Conservation (phyloP, 2,888 invertebrate genomes). For the Drosophila acutilabella region DNA sequence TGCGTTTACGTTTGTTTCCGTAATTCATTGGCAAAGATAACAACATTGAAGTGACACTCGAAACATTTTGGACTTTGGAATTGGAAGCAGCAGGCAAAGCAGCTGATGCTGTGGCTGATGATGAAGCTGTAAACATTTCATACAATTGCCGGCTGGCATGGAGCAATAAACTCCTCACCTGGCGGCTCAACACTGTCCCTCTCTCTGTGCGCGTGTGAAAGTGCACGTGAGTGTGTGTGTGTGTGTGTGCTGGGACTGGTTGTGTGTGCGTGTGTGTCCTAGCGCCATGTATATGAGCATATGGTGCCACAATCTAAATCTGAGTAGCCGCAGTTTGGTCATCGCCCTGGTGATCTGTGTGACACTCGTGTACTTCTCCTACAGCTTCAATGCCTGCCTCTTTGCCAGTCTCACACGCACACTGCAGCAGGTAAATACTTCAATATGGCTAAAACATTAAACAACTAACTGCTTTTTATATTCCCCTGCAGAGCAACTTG, state of each 20-base stretch:
- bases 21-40: conserved; percentile 47
- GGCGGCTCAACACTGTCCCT: not conserved
- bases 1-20: conserved; percentile 58
- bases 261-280: conserved; percentile 22
- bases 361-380: conserved; percentile 87
- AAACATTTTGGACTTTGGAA: not conserved
- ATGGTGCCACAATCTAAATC: conserved; percentile 83
- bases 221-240: conserved; percentile 1
- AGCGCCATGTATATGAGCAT: conserved; percentile 79
- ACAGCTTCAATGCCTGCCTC: conserved; percentile 87
- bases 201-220: not conserved
- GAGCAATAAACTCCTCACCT: conserved; percentile 12
- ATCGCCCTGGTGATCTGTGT: conserved; percentile 85
- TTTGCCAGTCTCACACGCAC: conserved; percentile 86
- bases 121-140: conserved; percentile 18
- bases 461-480: too few relatives aligned
- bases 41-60: conserved; percentile 21
- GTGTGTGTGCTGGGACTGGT: conserved; percentile 5
- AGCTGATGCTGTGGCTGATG: conserved; percentile 1
- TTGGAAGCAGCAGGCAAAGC: not conserved
- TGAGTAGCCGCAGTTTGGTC: conserved; percentile 84
- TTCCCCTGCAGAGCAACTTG: conserved; percentile 13
- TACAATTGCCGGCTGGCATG: conserved; percentile 15
- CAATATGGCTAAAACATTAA: conserved; percentile 43
- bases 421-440: conserved; percentile 85